Evolutionary conservation across 2,888 invertebrate genomes (phyloP).

Genomic region (Terebella lapidaria): DNA sequence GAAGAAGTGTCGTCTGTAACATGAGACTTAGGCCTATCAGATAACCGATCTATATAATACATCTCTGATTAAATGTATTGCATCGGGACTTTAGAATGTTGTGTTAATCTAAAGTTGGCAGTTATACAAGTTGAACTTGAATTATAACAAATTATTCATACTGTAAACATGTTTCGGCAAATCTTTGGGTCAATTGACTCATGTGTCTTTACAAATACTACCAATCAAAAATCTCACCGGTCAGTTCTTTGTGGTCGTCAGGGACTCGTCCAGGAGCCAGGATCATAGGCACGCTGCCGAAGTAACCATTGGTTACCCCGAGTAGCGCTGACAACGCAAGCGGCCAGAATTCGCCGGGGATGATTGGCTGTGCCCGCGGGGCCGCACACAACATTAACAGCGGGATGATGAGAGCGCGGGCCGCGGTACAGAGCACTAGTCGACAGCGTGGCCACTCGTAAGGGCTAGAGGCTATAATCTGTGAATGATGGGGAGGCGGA

Average conservation of each 20-base stretch:
- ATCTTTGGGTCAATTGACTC: too few relatives aligned
- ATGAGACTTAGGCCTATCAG: too few relatives aligned
- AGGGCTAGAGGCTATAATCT: conserved; percentile 74
- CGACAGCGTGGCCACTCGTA: conserved; percentile 79
- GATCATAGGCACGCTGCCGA: conserved; percentile 90
- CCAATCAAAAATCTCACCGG: conserved; percentile 68
- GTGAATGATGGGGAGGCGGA: conserved; percentile 8
- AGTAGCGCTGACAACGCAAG: conserved; percentile 66
- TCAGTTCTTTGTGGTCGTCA: conserved; percentile 78
- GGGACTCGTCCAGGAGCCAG: conserved; percentile 81
- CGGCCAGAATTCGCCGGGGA: conserved; percentile 63
- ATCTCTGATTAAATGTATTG: too few relatives aligned
- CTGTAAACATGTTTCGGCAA: too few relatives aligned
- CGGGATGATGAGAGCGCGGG: conserved; percentile 73
- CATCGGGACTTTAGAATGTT: too few relatives aligned
- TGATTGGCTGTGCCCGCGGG: conserved; percentile 70
- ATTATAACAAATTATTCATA: too few relatives aligned
- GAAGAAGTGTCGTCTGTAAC: too few relatives aligned
- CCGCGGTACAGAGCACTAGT: conserved; percentile 69
- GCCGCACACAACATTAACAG: conserved; percentile 76
- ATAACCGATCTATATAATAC: too few relatives aligned
- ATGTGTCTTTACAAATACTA: too few relatives aligned
- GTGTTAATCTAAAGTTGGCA: too few relatives aligned
- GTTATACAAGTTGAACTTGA: too few relatives aligned
- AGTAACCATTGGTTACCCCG: conserved; percentile 79